Base-by-base conservation (phyloP, 2,888 invertebrate genomes). In the Harmothoe impar region DNA sequence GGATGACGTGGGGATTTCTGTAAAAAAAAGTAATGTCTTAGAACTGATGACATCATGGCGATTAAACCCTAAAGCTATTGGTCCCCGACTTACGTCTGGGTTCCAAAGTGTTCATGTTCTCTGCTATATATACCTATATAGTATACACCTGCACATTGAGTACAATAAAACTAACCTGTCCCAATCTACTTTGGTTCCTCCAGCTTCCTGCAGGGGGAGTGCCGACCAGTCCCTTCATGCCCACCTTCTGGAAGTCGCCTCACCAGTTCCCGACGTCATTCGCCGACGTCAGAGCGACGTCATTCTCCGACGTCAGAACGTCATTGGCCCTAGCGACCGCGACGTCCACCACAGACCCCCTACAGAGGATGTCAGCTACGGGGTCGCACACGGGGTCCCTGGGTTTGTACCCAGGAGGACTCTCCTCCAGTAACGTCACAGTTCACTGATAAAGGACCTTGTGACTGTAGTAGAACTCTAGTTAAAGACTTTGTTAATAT, bases 161-260 rank as follows among this genome's bases (percentile, higher is more conserved):
- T n/a, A n/a, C n/a, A n/a, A n/a, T n/a, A 10, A 43, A 43, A 43
- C 43, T 43, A 43, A 43, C 43, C 43, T 43, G 10, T 43, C 43
- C 43, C 43, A 7, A 43, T 7, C 43, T 43, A 10, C 31, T 20
- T 62, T 62, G 7, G 20, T 62, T 72, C 72, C 29, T 72, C 72
- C 81, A 81, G 81, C 43, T 81, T 15, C 81, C 81, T 7, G 23
- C 81, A 20, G 81, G 81, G 17, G 81, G 35, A 33, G 12, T 81
- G n/a, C 81, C 81, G 43, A 81, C 81, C 81, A 81, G 23, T 20
- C 81, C 81, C 43, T 43, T 81, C 81, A 1, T 81, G 81, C 81
- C 81, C 81, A 81, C 81, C 81, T 81, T 81, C 81, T 81, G 81
- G 81, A 81, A 81, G 43, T 1, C 81, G 81, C 81, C 81, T 17